These are phyloP conservation scores for Malacoraja senta DNA, from an alignment of 2,797 vertebrate genomes.

Conservation along the genomic window DNA sequence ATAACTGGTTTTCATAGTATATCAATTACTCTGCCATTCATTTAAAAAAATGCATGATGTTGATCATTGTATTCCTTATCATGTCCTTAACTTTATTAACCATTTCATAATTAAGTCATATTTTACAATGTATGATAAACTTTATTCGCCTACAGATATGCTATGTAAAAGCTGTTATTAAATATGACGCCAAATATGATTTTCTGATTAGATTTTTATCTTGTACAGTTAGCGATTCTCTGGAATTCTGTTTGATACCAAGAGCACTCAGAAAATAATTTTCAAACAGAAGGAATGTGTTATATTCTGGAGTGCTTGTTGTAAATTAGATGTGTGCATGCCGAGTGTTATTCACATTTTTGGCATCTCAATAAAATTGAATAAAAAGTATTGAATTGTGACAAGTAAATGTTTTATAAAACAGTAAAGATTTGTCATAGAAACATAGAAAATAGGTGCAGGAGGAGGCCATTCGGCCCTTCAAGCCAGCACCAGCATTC, in stretches of 20 bases:
- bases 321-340: not conserved
- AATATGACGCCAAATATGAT: not conserved
- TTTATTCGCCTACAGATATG: not conserved
- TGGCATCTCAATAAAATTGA: not conserved
- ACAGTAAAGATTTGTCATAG: no score
- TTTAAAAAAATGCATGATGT: not conserved
- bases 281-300: not conserved
- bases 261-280: not conserved
- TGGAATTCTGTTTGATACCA: not conserved
- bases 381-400: not conserved
- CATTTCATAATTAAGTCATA: not conserved
- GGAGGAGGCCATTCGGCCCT: no score
- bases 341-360: not conserved
- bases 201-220: no score
- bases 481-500: no score
- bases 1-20: not conserved
- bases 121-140: not conserved
- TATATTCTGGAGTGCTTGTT: not conserved
- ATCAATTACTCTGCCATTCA: not conserved
- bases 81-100: not conserved
- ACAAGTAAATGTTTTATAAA: no score
- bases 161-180: not conserved
- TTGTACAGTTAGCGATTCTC: not conserved
- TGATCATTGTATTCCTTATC: constrained; percentile 5
- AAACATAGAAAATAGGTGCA: no score